Conservation (phyloP, 2,797 vertebrate species). For the Anolis apletophallus region DNA sequence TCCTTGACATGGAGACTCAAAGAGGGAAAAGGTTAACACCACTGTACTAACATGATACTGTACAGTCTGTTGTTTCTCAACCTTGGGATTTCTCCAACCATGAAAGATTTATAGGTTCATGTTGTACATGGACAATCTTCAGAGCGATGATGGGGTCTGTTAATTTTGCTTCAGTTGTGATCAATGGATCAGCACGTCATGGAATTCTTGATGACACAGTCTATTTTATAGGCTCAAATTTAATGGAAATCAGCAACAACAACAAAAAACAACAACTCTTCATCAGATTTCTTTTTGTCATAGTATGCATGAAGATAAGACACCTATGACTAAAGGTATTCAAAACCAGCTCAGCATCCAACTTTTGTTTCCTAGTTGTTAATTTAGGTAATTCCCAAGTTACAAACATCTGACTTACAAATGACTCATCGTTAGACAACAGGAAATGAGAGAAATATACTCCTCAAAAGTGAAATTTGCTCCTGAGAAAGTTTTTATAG, state of each 20-base stretch:
- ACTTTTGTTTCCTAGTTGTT: neutral
- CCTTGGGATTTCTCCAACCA: constrained; percentile 46
- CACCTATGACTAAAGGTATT: constrained; percentile 20
- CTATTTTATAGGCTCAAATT: constrained; percentile 31
- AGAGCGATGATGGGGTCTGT: constrained; percentile 41
- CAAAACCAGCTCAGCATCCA: neutral
- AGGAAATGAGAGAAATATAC: too few relatives aligned
- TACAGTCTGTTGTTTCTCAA: constrained; percentile 48
- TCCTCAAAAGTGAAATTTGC: too few relatives aligned
- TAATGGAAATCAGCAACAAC: neutral
- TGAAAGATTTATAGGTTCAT: constrained; percentile 68
- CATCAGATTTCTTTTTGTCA: neutral
- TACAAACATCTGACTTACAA: too few relatives aligned
- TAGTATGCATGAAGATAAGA: neutral
- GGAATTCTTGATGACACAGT: constrained; percentile 21
- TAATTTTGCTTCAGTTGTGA: constrained; percentile 44
- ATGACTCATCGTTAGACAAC: too few relatives aligned
- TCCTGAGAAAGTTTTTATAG: too few relatives aligned
- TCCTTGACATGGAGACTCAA: constrained; percentile 40
- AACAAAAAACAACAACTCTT: neutral
- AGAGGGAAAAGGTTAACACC: constrained; percentile 36
- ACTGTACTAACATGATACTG: constrained; percentile 37
- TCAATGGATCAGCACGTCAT: constrained; percentile 51
- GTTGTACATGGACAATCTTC: constrained; percentile 52
- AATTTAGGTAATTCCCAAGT: neutral